Conservation (phyloP, 2,113 vertebrate species). For the Glaucidium brasilianum region DNA sequence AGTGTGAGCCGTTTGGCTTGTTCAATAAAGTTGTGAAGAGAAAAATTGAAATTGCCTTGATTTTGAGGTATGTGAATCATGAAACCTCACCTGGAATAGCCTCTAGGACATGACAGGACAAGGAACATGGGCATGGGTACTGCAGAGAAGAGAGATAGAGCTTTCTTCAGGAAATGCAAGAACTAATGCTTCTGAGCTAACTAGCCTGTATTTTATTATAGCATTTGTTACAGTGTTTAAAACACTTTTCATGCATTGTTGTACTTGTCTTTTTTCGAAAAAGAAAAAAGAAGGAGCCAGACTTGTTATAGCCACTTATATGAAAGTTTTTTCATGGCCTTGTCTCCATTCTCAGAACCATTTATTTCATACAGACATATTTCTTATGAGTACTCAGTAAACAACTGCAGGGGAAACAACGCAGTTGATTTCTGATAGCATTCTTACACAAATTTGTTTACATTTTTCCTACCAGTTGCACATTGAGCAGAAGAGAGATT, state of each 20-base stretch:
- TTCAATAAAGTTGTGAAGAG: background rate
- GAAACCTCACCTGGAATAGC: background rate
- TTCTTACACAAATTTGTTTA: background rate
- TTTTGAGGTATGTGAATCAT: background rate
- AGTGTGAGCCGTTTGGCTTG: background rate
- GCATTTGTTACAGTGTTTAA: background rate
- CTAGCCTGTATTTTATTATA: background rate
- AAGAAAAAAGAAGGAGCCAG: background rate
- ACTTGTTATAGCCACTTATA: background rate
- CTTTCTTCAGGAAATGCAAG: background rate
- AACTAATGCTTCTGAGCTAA: background rate
- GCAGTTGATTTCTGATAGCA: background rate
- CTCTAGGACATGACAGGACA: background rate
- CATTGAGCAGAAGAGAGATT: background rate
- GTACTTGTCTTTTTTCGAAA: background rate
- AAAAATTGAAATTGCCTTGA: background rate
- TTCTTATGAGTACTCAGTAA: background rate
- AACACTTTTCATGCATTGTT: background rate
- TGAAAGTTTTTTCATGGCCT: background rate
- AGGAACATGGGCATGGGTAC: background rate
- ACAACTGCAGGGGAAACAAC: background rate
- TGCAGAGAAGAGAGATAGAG: background rate
- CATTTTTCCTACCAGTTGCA: background rate
- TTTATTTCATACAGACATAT: background rate
- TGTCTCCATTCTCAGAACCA: background rate